Evolutionary conservation across 2,113 vertebrate species (phyloP).

Genomic region (Crotalus viridis): DNA sequence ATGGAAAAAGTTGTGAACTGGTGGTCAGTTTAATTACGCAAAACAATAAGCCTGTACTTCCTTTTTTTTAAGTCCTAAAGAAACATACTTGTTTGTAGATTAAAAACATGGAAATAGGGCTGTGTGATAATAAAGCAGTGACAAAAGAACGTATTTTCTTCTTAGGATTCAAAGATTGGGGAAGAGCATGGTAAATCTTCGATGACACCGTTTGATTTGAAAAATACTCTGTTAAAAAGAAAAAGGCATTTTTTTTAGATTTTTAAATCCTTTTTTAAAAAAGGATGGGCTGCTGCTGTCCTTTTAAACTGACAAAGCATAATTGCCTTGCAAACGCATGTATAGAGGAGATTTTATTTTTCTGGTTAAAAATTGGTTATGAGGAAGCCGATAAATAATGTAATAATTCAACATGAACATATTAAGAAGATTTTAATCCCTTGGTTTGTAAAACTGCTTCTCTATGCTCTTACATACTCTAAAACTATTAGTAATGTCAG

Average conservation of each 20-base stretch:
- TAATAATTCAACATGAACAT: slow-evolving; percentile 45
- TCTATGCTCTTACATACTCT: slow-evolving; percentile 33
- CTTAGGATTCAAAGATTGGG: slow-evolving; percentile 48
- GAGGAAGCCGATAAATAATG: slow-evolving; percentile 41
- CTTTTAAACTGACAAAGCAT: slow-evolving; percentile 62
- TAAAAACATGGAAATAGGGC: slow-evolving; percentile 52
- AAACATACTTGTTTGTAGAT: slow-evolving; percentile 57
- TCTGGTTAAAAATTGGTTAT: slow-evolving; percentile 39
- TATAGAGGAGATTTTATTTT: slow-evolving; percentile 44
- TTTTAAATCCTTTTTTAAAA: slow-evolving; percentile 42
- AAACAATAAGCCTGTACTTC: slow-evolving; percentile 52
- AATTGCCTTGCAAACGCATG: slow-evolving; percentile 63
- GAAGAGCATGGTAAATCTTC: slow-evolving; percentile 39
- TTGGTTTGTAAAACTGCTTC: slow-evolving; percentile 45
- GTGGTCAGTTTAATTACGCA: slow-evolving; percentile 51
- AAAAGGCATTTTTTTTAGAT: slow-evolving; percentile 45
- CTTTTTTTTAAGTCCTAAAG: slow-evolving; percentile 35
- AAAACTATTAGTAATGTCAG: slow-evolving; percentile 11
- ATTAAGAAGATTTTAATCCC: slow-evolving; percentile 46
- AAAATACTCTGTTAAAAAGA: slow-evolving; percentile 48
- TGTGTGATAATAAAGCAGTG: slow-evolving; percentile 36
- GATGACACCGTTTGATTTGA: slow-evolving; percentile 50
- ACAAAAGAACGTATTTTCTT: slow-evolving; percentile 55
- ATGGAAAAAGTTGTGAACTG: slow-evolving; percentile 28
- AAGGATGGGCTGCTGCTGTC: slow-evolving; percentile 57